Evolutionary conservation across 2,113 vertebrate genomes (phyloP), one percentile per base, ranked within the genome.

Genomic region (Cyprinodon brontotheroides): DNA sequence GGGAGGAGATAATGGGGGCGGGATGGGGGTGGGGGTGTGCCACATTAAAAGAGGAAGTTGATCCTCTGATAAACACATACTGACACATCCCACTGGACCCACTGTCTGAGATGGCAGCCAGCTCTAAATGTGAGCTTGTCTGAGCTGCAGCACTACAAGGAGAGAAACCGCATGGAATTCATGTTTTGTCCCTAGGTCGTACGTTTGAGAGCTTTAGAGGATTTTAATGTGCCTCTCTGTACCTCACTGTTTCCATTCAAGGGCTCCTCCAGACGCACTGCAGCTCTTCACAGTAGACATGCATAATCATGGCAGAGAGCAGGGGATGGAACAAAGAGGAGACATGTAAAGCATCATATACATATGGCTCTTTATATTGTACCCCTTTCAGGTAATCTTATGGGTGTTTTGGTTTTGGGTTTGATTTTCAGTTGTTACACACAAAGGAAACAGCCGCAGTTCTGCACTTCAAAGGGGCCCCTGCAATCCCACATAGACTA

Each of bases 131-230:
- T 84, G 80, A 89, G 78, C 90, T 83, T 91, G 92, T 94, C 93
- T 93, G 90, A 85, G 90, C 83, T 39, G 79, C 81, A 75, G 73
- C 86, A 92, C 92, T 94, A 94, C 94, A 94, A 93, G 92, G 83
- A 74, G 87, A 88, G 79, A 75, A 90, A 78, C 87, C 78, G 17
- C 82, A 64, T 80, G 84, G 86, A 92, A 84, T 90, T 91, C 91
- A 74, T 93, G 92, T 94, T 92, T 93, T 94, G 92, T 95, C 93
- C 93, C 93, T 91, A 90, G 93, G 93, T 94, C 92, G 92, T 94
- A 88, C 91, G 79, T 93, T 94, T 93, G 89, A 93, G 90, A 91
- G 83, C 86, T 84, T 93, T 84, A 89, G 89, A 93, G 91, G 90
- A 86, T 92, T 89, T 92, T 78, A 80, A 82, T 82, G 84, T 77